Conservation (phyloP, 2,888 invertebrate species). For the Ethmia dodecea region DNA sequence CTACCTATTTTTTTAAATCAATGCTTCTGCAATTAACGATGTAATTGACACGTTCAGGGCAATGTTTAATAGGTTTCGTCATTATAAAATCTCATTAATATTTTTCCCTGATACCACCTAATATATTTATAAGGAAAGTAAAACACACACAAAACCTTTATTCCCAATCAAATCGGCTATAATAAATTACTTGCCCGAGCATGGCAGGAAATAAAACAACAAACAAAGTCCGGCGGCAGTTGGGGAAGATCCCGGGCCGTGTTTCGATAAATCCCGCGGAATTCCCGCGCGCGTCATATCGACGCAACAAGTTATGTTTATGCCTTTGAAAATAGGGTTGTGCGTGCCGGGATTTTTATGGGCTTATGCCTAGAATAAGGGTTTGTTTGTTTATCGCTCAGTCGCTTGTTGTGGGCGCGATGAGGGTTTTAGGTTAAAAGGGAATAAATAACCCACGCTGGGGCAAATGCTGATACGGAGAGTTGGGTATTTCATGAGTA, state of each 20-base stretch:
- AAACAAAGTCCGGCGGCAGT: constrained; percentile 19
- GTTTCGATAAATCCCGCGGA: constrained; percentile 14
- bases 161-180: constrained; percentile 16
- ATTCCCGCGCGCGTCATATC: constrained; percentile 21
- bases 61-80: too few species aligned
- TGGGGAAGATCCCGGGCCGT: constrained; percentile 20
- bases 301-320: constrained; percentile 32
- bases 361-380: constrained; percentile 4
- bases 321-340: constrained; percentile 10
- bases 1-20: too few species aligned
- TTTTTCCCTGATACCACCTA: too few species aligned
- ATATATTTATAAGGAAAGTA: too few species aligned
- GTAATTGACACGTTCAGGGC: too few species aligned
- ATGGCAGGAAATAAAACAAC: constrained; percentile 9
- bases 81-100: too few species aligned
- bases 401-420: not conserved
- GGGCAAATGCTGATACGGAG: too few species aligned
- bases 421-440: not conserved
- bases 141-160: constrained; percentile 10
- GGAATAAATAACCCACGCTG: too few species aligned
- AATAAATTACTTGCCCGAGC: constrained; percentile 11
- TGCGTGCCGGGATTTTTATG: constrained; percentile 12
- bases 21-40: too few species aligned
- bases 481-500: too few species aligned
- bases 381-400: constrained; percentile 7